Conservation (phyloP, 2,113 vertebrate species). For the Indicator indicator region DNA sequence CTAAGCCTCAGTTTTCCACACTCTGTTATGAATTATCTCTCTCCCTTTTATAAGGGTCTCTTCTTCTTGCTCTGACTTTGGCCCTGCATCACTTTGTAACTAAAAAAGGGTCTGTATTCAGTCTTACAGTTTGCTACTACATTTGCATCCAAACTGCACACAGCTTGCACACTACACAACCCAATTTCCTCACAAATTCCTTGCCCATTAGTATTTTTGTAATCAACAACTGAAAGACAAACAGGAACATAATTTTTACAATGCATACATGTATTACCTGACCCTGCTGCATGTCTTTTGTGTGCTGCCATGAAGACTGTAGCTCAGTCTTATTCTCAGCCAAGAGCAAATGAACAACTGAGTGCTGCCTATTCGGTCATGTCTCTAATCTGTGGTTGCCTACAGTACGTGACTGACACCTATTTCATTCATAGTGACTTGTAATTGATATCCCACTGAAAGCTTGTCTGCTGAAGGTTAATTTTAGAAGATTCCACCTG, state of each 20-base stretch:
- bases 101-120: neutral
- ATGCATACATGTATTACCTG: neutral
- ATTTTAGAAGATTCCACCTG: neutral
- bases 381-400: neutral
- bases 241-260: neutral
- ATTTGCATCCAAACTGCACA: neutral
- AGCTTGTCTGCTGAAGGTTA: neutral
- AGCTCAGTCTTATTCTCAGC: neutral
- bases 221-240: neutral
- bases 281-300: neutral
- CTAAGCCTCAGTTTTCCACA: neutral
- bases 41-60: neutral
- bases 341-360: fast-evolving
- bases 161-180: neutral
- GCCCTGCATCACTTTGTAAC: neutral
- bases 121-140: neutral
- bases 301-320: neutral
- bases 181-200: neutral
- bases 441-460: neutral
- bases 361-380: neutral
- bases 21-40: neutral
- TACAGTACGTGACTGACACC: neutral
- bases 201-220: neutral
- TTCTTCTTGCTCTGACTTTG: neutral
- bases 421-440: neutral